Conservation (phyloP, 2,888 invertebrate genomes). For the Sericinus montela region DNA sequence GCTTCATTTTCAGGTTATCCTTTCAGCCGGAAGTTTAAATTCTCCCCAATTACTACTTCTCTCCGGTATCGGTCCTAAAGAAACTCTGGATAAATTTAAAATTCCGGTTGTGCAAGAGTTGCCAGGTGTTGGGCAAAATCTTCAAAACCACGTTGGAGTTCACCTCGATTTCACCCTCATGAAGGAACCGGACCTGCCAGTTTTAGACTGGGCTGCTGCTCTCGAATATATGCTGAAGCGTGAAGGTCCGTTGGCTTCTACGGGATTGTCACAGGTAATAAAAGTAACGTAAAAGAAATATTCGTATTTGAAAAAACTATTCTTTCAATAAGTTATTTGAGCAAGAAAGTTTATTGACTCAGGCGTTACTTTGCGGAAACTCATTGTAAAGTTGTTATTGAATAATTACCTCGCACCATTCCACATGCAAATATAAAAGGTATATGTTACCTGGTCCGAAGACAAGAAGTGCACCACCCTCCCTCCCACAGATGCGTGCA, state of each 20-base stretch:
- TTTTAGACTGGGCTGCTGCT: constrained; percentile 81
- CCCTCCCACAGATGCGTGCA: no score
- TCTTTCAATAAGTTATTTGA: no score
- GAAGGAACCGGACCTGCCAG: constrained; percentile 70
- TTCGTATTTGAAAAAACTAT: no score
- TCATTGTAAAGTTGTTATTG: no score
- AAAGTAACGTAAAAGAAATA: no score
- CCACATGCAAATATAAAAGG: no score
- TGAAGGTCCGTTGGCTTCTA: constrained; percentile 81
- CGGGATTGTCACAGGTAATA: constrained; percentile 82
- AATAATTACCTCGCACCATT: no score
- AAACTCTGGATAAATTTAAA: constrained; percentile 77
- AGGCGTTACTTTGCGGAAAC: no score
- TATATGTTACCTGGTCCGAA: no score
- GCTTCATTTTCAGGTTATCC: constrained; percentile 58
- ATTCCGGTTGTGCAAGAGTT: constrained; percentile 80
- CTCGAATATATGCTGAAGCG: constrained; percentile 80
- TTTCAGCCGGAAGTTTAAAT: constrained; percentile 82
- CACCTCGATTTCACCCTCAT: constrained; percentile 75
- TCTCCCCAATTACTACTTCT: constrained; percentile 83
- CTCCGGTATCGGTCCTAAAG: constrained; percentile 83
- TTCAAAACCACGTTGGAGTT: constrained; percentile 84
- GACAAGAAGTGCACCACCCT: no score
- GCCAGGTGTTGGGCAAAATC: constrained; percentile 84
- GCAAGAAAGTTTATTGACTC: no score